These are phyloP conservation scores for Aphelocoma californica DNA, from an alignment of 2,797 vertebrate species.

Conservation along the genomic window DNA sequence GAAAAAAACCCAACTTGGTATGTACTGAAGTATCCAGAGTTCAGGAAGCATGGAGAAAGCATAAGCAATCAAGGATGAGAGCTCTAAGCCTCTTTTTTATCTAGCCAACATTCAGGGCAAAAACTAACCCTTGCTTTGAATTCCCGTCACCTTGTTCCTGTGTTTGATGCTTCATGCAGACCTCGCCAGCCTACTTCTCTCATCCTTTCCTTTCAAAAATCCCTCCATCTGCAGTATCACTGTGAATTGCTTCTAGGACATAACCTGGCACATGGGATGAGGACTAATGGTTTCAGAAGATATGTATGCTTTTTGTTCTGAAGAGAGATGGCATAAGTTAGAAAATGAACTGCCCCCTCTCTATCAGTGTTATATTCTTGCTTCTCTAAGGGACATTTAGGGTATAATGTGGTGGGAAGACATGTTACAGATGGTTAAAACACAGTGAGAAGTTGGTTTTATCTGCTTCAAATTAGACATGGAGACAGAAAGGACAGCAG, in stretches of 20 bases:
- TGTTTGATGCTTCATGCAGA: background rate
- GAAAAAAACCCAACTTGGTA: fast-evolving
- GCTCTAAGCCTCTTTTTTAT: background rate
- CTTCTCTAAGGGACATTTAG: background rate
- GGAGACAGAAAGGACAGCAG: background rate
- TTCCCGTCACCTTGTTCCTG: background rate
- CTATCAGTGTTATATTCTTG: background rate
- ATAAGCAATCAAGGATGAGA: background rate
- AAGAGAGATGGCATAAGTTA: background rate
- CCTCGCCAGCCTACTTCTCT: background rate
- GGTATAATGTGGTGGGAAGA: slow-evolving; percentile 13
- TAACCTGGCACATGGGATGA: background rate
- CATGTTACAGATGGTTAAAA: background rate
- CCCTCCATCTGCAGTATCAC: background rate
- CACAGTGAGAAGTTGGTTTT: slow-evolving; percentile 1
- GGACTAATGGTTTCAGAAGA: background rate
- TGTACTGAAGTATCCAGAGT: background rate
- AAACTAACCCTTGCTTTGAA: background rate
- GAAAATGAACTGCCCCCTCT: background rate
- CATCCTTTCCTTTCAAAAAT: background rate
- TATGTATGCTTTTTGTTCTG: background rate
- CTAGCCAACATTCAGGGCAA: background rate
- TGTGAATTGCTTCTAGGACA: background rate
- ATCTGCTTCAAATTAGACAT: slow-evolving; percentile 14
- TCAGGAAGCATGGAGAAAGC: background rate